A percentile compares a stretch with the other conserved stretches of the same genome.
Conservation (phyloP, 2,888 invertebrate species). For the Drosophila lacicola region DNA sequence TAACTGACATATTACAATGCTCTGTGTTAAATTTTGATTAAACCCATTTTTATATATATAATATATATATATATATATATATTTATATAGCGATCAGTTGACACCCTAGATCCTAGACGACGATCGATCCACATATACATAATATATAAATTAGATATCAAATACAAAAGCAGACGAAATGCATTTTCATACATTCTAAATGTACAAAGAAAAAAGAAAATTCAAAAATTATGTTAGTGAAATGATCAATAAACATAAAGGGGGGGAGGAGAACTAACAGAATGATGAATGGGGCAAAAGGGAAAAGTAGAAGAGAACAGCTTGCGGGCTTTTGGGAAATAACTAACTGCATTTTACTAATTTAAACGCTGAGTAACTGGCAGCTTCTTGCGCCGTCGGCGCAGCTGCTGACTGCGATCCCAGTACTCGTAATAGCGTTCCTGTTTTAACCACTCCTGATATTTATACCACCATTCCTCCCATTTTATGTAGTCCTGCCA, state of each 20-base stretch:
- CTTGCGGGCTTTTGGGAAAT: constrained; percentile 13
- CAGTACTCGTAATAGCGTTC: constrained; percentile 85
- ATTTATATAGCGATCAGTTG: constrained; percentile 25
- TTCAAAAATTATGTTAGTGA: constrained; percentile 16
- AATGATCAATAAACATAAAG: constrained; percentile 23
- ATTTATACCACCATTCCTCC: constrained; percentile 97
- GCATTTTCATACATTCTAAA: constrained; percentile 70
- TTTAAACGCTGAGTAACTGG: constrained; percentile 85
- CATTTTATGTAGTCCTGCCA: constrained; percentile 93
- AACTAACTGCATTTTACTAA: constrained; percentile 48
- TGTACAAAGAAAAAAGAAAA: constrained; percentile 58
- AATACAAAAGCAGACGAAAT: constrained; percentile 66
- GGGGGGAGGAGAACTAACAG: constrained; percentile 11
- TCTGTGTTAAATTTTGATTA: constrained; percentile 42
- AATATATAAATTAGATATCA: constrained; percentile 52
- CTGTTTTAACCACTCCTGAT: constrained; percentile 94
- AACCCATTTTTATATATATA: constrained; percentile 37
- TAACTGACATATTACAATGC: constrained; percentile 53
- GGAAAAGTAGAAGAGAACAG: constrained; percentile 17
- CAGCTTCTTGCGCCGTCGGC: constrained; percentile 85
- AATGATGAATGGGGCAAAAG: constrained; percentile 10
- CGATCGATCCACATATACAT: constrained; percentile 42
- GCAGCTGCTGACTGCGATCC: constrained; percentile 84
- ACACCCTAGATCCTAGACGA: constrained; percentile 9
- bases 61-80: constrained; percentile 35